These are phyloP conservation scores for Pteronotus mesoamericanus DNA, from an alignment of 2,797 vertebrate species.

Conservation along the genomic window DNA sequence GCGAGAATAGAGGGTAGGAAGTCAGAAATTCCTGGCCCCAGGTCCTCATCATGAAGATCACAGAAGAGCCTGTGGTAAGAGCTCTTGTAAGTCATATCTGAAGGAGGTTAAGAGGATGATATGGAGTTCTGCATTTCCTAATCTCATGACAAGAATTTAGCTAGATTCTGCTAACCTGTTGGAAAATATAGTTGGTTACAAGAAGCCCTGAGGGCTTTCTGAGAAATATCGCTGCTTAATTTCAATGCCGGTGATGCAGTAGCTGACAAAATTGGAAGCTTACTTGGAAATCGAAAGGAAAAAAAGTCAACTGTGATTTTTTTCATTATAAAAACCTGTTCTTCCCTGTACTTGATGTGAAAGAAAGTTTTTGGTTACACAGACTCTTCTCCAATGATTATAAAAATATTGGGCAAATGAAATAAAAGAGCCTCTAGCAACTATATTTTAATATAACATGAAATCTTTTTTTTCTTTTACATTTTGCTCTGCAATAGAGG, in stretches of 20 bases:
- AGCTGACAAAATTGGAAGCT: slow-evolving; percentile 57
- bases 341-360: slow-evolving; percentile 37
- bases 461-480: slow-evolving; percentile 3
- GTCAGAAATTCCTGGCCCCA: background rate
- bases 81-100: slow-evolving; percentile 2
- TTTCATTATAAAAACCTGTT: slow-evolving; percentile 46
- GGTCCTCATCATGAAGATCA: background rate
- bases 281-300: slow-evolving; percentile 60
- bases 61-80: slow-evolving; percentile 9
- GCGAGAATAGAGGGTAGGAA: background rate
- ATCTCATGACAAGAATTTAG: slow-evolving; percentile 40
- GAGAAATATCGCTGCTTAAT: slow-evolving; percentile 52
- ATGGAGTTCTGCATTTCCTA: slow-evolving; percentile 38
- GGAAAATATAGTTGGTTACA: slow-evolving; percentile 51
- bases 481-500: slow-evolving; percentile 6
- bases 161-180: slow-evolving; percentile 51
- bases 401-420: slow-evolving; percentile 44
- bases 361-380: slow-evolving; percentile 49
- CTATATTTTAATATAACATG: slow-evolving; percentile 34
- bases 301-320: slow-evolving; percentile 55
- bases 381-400: slow-evolving; percentile 25
- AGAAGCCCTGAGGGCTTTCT: slow-evolving; percentile 41
- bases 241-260: slow-evolving; percentile 31
- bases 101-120: slow-evolving; percentile 15
- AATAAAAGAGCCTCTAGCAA: slow-evolving; percentile 14